phyloP scores from a whole-genome alignment of 2,113 vertebrate species.

The Pampusana beccarii region DNA sequence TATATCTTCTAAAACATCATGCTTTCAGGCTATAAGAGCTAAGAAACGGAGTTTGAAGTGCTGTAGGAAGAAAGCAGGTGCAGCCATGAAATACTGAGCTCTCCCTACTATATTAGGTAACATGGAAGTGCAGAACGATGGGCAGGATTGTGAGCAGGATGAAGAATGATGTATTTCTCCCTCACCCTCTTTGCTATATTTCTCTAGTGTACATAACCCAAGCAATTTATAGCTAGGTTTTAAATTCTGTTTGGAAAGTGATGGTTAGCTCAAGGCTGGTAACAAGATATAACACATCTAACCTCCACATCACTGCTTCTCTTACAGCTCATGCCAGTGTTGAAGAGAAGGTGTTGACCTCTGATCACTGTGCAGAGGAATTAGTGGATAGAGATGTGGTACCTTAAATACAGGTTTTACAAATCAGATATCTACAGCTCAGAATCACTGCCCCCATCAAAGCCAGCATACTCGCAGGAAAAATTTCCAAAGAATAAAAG shows the following conservation, averaged over 20 bases:
- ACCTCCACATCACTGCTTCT: neutral
- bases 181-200: rapidly evolving
- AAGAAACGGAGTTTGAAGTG: neutral
- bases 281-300: neutral
- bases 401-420: neutral
- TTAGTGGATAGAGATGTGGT: neutral
- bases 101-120: conserved; percentile 31
- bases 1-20: neutral
- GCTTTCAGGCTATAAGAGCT: neutral
- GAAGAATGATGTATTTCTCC: conserved; percentile 9
- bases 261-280: neutral
- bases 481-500: neutral
- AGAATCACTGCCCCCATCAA: neutral
- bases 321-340: neutral
- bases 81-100: neutral
- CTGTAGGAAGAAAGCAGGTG: neutral
- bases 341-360: neutral
- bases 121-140: neutral
- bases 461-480: neutral
- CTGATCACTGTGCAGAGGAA: neutral
- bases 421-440: neutral
- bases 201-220: neutral
- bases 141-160: neutral
- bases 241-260: neutral
- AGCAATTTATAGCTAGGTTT: neutral